These are phyloP conservation scores for Pavo muticus DNA, from an alignment of 2,113 vertebrate genomes.

Conservation along the genomic window DNA sequence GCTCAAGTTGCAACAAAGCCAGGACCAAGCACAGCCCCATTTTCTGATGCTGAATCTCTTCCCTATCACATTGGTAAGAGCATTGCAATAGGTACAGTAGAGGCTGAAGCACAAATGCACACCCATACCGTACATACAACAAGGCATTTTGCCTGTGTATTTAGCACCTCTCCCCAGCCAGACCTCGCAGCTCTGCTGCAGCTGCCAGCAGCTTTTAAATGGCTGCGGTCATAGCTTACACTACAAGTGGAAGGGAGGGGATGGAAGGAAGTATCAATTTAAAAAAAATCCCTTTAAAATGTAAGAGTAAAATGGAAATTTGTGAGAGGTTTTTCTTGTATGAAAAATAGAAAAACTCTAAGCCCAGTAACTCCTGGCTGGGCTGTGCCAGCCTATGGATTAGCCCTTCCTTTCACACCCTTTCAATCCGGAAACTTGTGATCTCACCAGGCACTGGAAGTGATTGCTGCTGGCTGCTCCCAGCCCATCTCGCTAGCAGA, in stretches of 20 bases:
- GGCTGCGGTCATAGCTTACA: neutral
- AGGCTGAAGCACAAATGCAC: neutral
- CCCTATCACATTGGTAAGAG: accelerated
- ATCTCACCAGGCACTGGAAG: conserved; percentile 3
- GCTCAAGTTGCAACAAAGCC: accelerated
- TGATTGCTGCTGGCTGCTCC: neutral
- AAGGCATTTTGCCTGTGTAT: neutral
- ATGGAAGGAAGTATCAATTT: conserved; percentile 30
- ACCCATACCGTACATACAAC: neutral
- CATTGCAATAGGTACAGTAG: neutral
- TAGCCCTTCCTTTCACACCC: conserved; percentile 64
- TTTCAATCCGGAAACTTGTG: conserved; percentile 34
- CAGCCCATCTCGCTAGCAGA: neutral
- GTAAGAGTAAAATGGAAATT: conserved; percentile 26
- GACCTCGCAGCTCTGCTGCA: neutral
- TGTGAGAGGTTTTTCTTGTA: neutral
- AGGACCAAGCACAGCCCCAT: neutral
- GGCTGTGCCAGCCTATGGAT: conserved; percentile 6
- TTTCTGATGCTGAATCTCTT: neutral
- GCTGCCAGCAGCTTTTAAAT: conserved; percentile 3
- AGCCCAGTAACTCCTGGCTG: neutral
- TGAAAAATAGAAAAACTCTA: neutral
- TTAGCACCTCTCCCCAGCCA: conserved; percentile 26
- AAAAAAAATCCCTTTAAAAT: conserved; percentile 37
- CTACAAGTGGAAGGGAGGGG: conserved; percentile 12